Base-by-base conservation (phyloP, 2,113 vertebrate genomes). In the Salvator merianae region DNA sequence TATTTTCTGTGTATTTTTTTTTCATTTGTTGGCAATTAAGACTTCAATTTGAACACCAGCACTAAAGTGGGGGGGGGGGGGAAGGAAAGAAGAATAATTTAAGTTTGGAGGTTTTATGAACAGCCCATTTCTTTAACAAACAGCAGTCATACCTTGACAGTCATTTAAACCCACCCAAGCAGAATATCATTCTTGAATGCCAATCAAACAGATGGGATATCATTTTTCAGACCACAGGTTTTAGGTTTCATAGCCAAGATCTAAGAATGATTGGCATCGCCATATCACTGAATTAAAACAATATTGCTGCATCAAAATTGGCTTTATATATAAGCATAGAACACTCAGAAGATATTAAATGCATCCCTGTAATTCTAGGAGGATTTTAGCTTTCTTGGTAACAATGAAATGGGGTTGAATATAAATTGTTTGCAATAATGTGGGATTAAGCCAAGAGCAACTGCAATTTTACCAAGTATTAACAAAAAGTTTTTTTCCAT, bases 321-420 rank as follows among this genome's bases (percentile, higher is more conserved):
- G 62, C 55, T 83, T 68, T 34, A 82, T 63, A 84, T 68, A 84
- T 77, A 59, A 70, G 84, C n/a, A 22, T 76, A 65, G 84, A 85
- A 89, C 68, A 77, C 59, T 81, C 22, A 84, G 80, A 50, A 75
- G 74, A 79, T 79, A 84, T 7, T 87, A 91, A 87, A 82, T 79
- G 1, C 55, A 4, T 66, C 24, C 72, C 34, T 79, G 77, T 79
- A 84, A 84, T 84, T 79, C 68, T 79, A 63, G 38, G 24, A 72
- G 53, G 76, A 72, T 79, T 84, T 84, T 50, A 63, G 68, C 3
- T 84, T 72, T 62, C 36, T 79, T 28, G 36, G 68, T 79, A 84
- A 79, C 76, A 79, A 72, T 79, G 79, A 84, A 84, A 50, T 22
- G 22, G 55, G 18, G 34, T 79, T 72, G 70, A 63, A 79, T 79